These are phyloP conservation scores for Porphyrio hochstetteri DNA, from an alignment of 2,113 vertebrate species.

Conservation along the genomic window DNA sequence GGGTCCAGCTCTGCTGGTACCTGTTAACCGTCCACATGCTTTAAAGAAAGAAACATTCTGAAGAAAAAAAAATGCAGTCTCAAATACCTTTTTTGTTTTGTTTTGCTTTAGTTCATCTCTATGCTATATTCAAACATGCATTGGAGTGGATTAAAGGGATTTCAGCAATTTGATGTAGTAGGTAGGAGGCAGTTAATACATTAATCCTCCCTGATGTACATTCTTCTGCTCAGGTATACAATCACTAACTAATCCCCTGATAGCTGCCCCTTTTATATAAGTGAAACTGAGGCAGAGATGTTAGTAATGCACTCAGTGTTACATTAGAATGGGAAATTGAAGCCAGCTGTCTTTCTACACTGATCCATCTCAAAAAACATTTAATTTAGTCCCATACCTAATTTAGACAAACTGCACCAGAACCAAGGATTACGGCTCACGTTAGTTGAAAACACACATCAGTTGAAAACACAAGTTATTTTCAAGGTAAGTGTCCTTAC, in stretches of 20 bases:
- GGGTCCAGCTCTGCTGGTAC: not conserved
- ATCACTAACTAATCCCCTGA: not conserved
- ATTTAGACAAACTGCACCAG: not conserved
- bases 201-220: not conserved
- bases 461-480: not conserved
- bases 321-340: not conserved
- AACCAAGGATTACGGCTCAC: not conserved
- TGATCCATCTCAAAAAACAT: not conserved
- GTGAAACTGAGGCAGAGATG: not conserved
- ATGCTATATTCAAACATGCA: not conserved
- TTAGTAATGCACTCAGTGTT: not conserved
- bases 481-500: not conserved
- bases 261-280: not conserved
- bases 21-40: conserved; percentile 3
- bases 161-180: not conserved
- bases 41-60: not conserved
- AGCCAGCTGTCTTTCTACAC: not conserved
- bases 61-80: not conserved
- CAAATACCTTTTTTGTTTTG: not conserved
- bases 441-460: not conserved
- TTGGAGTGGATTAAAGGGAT: not conserved
- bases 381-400: not conserved
- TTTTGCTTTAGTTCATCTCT: not conserved
- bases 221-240: not conserved
- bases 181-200: not conserved